Conservation (phyloP, 2,797 vertebrate species). For the Babyrousa celebensis region DNA sequence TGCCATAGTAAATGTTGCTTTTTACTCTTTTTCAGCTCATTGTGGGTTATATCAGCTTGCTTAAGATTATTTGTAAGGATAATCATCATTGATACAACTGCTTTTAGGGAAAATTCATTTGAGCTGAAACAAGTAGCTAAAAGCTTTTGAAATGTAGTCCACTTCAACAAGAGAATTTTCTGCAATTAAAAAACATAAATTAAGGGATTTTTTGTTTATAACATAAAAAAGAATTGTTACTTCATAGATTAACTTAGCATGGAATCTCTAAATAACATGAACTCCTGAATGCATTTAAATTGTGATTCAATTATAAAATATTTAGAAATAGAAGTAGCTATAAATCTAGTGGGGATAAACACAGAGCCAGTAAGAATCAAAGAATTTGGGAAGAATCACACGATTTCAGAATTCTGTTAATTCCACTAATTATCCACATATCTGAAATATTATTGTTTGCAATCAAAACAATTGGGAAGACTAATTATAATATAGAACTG, state of each 20-base stretch:
- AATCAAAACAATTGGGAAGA: slow-evolving; percentile 35
- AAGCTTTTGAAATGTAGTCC: slow-evolving; percentile 60
- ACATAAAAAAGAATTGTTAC: slow-evolving; percentile 59
- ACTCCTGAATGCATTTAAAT: slow-evolving; percentile 53
- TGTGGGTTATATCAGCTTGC: slow-evolving; percentile 24
- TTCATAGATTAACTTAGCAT: slow-evolving; percentile 33
- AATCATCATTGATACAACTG: slow-evolving; percentile 62
- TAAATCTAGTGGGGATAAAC: slow-evolving; percentile 54
- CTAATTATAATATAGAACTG: not conserved
- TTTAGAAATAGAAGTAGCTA: slow-evolving; percentile 49
- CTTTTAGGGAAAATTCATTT: slow-evolving; percentile 64
- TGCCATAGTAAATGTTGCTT: slow-evolving; percentile 39
- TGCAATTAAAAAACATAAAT: slow-evolving; percentile 50
- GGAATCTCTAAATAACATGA: slow-evolving; percentile 36
- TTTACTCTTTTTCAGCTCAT: slow-evolving; percentile 44
- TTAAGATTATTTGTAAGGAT: slow-evolving; percentile 44
- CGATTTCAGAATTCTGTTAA: not conserved
- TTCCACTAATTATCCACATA: not conserved
- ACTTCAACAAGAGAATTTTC: slow-evolving; percentile 7
- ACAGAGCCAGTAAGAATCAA: not conserved
- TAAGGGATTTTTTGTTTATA: slow-evolving; percentile 52
- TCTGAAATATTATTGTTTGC: not conserved
- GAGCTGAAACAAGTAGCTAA: slow-evolving; percentile 44
- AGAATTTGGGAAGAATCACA: slow-evolving; percentile 28
- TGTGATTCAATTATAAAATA: slow-evolving; percentile 55